Base-by-base conservation (phyloP, 2,888 invertebrate genomes). In the Trachelus troglodyta region DNA sequence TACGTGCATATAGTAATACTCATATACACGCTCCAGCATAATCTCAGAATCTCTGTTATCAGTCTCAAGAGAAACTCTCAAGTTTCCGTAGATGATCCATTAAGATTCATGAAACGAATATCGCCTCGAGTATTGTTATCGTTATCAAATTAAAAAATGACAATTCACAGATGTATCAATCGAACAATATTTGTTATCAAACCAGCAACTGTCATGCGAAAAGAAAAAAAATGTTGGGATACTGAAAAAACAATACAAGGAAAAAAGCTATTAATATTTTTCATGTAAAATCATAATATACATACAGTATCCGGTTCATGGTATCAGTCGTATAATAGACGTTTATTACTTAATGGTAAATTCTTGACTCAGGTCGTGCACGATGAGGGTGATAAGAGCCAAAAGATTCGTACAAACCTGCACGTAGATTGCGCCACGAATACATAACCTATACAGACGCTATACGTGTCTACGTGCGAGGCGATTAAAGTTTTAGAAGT, bases 401-500 rank as follows among this genome's bases (percentile, higher is more conserved):
- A 9, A 56, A 23, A 81, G 76, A 79, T 79, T 77, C 76, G 76
- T 77, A 80, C 79, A 83, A 79, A 79, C 80, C 79, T 81, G 79
- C 80, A 80, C 23, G 23, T 56, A 56, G 40, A 23, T 56, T 56
- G 23, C 40, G 9, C 40, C 40, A 23, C 23, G 15, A 56, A 23
- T 23, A 56, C 40, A 56, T 56, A 56, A 56, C 40, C 40, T 56
- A 56, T 56, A 56, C 40, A 6, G 23, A 23, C 40, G 40, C 23
- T 56, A 23, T 83, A 82, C 81, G 79, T 78, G 79, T 82, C 81
- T 80, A 83, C 80, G 81, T 77, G 79, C 79, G 81, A 78, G 85
- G 85, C 87, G 86, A 89, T 89, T 90, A 90, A 89, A 89, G 85
- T 88, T 90, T 89, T 87, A 89, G 86, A 86, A 88, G 88, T 90